Percentiles rank a stretch among this genome's conserved stretches.
phyloP scores from a whole-genome alignment of 2,888 invertebrate genomes.

The Cheilosia pagana region DNA sequence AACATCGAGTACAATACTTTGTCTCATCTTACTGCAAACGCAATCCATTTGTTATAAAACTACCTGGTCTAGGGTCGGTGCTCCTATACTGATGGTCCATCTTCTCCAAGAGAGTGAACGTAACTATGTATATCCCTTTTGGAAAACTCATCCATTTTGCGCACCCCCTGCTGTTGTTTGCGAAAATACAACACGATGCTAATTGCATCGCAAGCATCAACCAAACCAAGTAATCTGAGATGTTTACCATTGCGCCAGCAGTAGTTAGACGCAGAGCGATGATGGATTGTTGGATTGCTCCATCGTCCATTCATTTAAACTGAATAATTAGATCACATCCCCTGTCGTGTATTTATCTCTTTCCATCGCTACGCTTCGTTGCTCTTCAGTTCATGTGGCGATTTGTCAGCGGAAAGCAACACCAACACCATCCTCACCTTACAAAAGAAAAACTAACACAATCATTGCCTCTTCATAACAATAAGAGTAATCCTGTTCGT shows the following conservation, averaged over 20 bases:
- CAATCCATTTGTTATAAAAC: constrained; percentile 27
- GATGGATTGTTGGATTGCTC: constrained; percentile 37
- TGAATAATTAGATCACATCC: constrained; percentile 60
- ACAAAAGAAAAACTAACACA: constrained; percentile 31
- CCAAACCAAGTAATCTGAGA: constrained; percentile 44
- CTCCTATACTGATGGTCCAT: constrained; percentile 18
- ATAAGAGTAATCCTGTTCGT: constrained; percentile 52
- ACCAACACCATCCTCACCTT: constrained; percentile 35
- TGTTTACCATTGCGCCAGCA: constrained; percentile 35
- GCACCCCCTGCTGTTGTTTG: neutral
- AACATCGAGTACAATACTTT: neutral
- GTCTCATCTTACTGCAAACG: neutral
- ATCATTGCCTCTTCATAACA: constrained; percentile 67
- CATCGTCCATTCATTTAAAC: constrained; percentile 45
- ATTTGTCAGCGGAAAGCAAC: constrained; percentile 56
- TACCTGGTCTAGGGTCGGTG: constrained; percentile 12
- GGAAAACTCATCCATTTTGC: constrained; percentile 1
- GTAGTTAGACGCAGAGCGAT: constrained; percentile 27
- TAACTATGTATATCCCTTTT: constrained; percentile 20
- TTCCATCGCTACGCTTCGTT: neutral
- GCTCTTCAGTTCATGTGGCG: constrained; percentile 29
- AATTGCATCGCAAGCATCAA: constrained; percentile 46
- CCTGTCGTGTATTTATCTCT: neutral
- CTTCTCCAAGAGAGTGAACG: constrained; percentile 7
- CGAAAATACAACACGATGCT: constrained; percentile 28